These are phyloP conservation scores for Azorinus chamasolen DNA, from an alignment of 2,888 invertebrate genomes.

Conservation along the genomic window DNA sequence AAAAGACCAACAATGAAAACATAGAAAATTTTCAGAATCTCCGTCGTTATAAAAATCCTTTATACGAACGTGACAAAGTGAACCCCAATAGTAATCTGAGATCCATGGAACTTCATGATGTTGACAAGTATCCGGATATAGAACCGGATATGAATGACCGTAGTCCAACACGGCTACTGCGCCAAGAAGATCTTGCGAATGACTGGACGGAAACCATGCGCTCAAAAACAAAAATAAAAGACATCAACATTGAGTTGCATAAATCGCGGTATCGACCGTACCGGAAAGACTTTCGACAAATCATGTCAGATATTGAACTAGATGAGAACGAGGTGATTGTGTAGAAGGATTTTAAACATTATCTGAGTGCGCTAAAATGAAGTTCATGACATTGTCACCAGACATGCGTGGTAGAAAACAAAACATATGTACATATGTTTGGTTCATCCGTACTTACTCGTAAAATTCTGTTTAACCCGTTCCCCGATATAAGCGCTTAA, in stretches of 20 bases:
- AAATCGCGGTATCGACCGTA: constrained; percentile 54
- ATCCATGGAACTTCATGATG: constrained; percentile 89
- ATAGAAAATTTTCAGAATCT: constrained; percentile 93
- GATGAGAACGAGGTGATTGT: constrained; percentile 80
- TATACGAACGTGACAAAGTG: constrained; percentile 89
- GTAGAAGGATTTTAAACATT: too few species aligned
- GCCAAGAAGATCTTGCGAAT: constrained; percentile 72
- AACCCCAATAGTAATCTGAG: constrained; percentile 78
- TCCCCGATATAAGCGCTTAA: too few species aligned
- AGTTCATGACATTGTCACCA: too few species aligned
- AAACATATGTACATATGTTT: too few species aligned
- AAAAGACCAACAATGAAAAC: constrained; percentile 96
- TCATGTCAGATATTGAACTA: constrained; percentile 65
- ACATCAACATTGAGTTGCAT: constrained; percentile 79
- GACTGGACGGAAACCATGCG: constrained; percentile 75
- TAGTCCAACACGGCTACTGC: constrained; percentile 73
- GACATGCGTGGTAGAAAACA: too few species aligned
- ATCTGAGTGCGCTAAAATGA: too few species aligned
- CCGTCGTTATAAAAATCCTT: constrained; percentile 92
- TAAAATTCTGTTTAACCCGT: too few species aligned
- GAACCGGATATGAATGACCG: constrained; percentile 70
- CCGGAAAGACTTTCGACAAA: constrained; percentile 46
- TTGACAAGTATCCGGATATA: constrained; percentile 67
- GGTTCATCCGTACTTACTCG: too few species aligned
- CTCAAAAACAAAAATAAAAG: constrained; percentile 76